Evolutionary conservation across 2,113 vertebrate species (phyloP).

Genomic region (Sciurus niger): DNA sequence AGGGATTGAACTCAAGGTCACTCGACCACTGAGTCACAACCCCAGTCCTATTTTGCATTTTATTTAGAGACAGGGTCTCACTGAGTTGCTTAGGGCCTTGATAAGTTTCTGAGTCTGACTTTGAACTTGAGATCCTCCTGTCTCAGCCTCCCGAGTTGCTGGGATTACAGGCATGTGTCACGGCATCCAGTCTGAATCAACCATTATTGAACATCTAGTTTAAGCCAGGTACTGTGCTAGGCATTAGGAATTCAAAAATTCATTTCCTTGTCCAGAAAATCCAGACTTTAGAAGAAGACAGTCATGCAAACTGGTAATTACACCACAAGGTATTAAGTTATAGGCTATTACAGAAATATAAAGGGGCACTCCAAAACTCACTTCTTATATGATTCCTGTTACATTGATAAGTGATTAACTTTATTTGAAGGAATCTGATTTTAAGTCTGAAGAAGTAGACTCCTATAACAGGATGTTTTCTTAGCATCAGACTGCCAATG

Average conservation of each 20-base stretch:
- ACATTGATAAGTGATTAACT: neutral
- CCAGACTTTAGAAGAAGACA: neutral
- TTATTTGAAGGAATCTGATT: neutral
- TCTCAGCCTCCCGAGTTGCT: too few species aligned
- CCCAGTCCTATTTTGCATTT: too few species aligned
- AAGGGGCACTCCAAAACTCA: neutral
- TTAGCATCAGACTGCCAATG: neutral
- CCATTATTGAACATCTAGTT: neutral
- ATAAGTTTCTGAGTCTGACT: too few species aligned
- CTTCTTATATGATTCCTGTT: neutral
- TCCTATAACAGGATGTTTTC: neutral
- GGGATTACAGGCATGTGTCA: too few species aligned
- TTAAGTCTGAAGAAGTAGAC: neutral
- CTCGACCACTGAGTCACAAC: too few species aligned
- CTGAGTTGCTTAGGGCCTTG: too few species aligned
- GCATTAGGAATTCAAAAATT: conserved; percentile 12
- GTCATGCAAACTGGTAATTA: neutral
- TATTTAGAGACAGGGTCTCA: too few species aligned
- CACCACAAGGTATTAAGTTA: neutral
- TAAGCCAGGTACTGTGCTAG: neutral
- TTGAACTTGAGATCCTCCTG: too few species aligned
- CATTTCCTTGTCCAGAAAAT: conserved; percentile 14
- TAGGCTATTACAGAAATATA: neutral
- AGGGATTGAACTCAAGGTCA: too few species aligned
- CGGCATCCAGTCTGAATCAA: neutral